Conservation (phyloP, 2,888 invertebrate genomes). For the Yponomeuta malinellus region DNA sequence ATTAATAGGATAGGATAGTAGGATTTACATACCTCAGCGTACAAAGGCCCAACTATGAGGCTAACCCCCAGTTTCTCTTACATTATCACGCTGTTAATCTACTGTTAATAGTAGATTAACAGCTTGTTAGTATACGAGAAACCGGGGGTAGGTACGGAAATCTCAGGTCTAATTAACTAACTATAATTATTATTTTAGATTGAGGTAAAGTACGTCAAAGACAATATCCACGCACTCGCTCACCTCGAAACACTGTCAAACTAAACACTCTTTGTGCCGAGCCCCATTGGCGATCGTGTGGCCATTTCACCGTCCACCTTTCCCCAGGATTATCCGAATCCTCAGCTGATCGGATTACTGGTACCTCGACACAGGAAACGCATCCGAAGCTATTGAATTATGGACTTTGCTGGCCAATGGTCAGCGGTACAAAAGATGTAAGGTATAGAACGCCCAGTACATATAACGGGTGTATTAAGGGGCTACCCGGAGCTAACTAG, state of each 20-base stretch:
- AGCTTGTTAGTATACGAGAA: no score
- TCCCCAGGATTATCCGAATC: slow-evolving; percentile 44
- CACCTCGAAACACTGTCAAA: neutral
- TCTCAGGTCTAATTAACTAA: no score
- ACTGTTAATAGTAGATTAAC: no score
- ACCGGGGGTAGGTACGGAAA: no score
- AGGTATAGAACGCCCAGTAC: neutral
- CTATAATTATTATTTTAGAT: no score
- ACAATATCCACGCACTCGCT: neutral
- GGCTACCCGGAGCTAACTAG: no score
- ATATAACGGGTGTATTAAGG: no score
- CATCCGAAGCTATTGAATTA: slow-evolving; percentile 60
- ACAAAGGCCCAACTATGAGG: no score
- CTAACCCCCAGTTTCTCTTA: no score
- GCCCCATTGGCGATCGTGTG: neutral
- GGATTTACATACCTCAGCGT: no score
- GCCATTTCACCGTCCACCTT: slow-evolving; percentile 9
- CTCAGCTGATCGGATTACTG: slow-evolving; percentile 52
- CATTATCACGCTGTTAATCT: no score
- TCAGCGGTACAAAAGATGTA: slow-evolving; percentile 16
- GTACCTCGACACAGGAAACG: slow-evolving; percentile 49
- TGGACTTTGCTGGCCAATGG: slow-evolving; percentile 30
- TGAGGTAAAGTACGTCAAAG: neutral
- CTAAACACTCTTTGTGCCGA: neutral
- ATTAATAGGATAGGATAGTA: no score